These are phyloP conservation scores for Dynastes tityus DNA, from an alignment of 2,888 invertebrate species.

Conservation along the genomic window DNA sequence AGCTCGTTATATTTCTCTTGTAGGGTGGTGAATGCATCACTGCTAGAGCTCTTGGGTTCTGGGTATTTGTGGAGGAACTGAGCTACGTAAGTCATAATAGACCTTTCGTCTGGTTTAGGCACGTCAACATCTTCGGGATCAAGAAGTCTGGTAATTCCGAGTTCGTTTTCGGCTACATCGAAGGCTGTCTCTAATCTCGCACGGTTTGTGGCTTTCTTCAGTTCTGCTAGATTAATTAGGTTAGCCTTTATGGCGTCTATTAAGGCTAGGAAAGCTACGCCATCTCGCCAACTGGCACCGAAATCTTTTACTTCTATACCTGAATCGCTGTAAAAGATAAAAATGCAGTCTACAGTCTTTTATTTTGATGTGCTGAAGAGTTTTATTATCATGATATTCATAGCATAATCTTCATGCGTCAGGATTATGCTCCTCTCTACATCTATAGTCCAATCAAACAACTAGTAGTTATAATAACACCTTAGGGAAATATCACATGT, in stretches of 20 bases:
- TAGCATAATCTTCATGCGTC: no score
- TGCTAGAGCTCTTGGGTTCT: conserved; percentile 85
- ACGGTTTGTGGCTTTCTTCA: conserved; percentile 84
- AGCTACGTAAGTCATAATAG: conserved; percentile 98
- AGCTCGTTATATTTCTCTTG: conserved; percentile 88
- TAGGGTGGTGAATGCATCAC: conserved; percentile 83
- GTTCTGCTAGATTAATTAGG: conserved; percentile 88
- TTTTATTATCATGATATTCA: no score
- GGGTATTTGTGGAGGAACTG: conserved; percentile 97
- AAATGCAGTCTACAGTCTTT: not conserved
- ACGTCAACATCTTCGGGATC: conserved; percentile 98
- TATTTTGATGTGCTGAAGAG: no score
- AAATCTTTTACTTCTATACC: conserved; percentile 94
- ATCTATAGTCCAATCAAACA: no score
- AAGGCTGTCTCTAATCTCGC: conserved; percentile 94
- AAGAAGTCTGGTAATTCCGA: conserved; percentile 92
- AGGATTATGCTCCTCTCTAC: no score
- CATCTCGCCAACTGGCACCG: conserved; percentile 96
- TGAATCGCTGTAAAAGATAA: conserved; percentile 77
- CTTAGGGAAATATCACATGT: not conserved
- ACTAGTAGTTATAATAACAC: not conserved
- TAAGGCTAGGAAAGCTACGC: conserved; percentile 94
- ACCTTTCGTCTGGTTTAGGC: conserved; percentile 95
- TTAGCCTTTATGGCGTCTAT: conserved; percentile 96
- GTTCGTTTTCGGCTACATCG: conserved; percentile 90